These are phyloP conservation scores for Gambusia affinis DNA, from an alignment of 2,113 vertebrate genomes.

Conservation along the genomic window DNA sequence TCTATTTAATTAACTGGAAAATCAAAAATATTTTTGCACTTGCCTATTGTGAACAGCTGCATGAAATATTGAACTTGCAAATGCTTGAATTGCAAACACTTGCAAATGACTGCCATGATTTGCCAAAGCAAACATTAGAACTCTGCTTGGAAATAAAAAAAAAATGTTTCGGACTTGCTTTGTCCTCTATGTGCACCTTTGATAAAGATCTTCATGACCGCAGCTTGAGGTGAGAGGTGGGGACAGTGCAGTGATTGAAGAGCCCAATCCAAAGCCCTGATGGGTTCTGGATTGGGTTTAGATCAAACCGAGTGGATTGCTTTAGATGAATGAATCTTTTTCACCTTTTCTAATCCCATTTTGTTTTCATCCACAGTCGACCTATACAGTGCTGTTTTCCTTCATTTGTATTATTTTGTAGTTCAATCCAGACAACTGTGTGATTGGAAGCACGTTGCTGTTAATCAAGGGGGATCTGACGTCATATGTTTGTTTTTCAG, in stretches of 20 bases:
- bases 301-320: not conserved
- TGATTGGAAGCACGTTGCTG: slow-evolving; percentile 11
- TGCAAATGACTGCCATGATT: not conserved
- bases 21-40: too few species aligned
- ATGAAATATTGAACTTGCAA: not conserved
- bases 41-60: not conserved
- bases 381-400: too few species aligned
- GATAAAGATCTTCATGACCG: not conserved
- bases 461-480: slow-evolving; percentile 10
- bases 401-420: not conserved
- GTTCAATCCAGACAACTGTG: not conserved
- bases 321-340: too few species aligned
- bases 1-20: too few species aligned
- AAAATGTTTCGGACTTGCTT: not conserved
- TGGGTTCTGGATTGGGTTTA: not conserved
- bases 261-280: not conserved
- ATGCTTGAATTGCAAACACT: too few species aligned
- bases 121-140: too few species aligned
- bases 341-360: not conserved
- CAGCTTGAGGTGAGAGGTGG: not conserved
- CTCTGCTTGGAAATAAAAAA: too few species aligned
- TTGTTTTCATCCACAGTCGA: too few species aligned
- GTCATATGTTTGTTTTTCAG: slow-evolving; percentile 77
- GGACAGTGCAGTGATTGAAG: not conserved
- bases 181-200: not conserved